Conservation (phyloP, 2,797 vertebrate genomes). For the Hippopotamyrus pictus region DNA sequence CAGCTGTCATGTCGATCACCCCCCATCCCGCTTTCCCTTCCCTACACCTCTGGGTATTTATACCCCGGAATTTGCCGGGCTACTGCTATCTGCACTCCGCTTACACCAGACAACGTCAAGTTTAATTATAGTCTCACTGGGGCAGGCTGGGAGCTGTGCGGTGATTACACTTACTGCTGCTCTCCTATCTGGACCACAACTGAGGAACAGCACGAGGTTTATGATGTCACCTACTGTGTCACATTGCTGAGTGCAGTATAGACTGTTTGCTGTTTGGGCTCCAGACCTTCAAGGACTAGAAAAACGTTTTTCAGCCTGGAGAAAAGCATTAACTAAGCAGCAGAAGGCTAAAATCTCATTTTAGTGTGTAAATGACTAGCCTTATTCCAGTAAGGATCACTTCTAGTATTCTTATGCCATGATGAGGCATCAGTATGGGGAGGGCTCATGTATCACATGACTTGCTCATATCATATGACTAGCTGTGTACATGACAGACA, state of each 20-base stretch:
- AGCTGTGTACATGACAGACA: neutral
- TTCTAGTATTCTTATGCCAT: neutral
- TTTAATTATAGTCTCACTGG: constrained; percentile 62
- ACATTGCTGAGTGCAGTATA: neutral
- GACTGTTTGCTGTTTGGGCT: neutral
- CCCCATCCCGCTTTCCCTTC: constrained; percentile 11
- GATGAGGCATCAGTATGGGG: neutral
- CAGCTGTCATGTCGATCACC: constrained; percentile 30
- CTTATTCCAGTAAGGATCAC: neutral
- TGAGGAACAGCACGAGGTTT: neutral
- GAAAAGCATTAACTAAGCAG: neutral
- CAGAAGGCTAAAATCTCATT: neutral
- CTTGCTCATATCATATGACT: neutral
- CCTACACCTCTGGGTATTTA: constrained; percentile 50
- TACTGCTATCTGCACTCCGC: constrained; percentile 48
- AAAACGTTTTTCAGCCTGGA: neutral
- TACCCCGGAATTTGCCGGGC: constrained; percentile 53
- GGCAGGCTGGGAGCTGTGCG: constrained; percentile 30
- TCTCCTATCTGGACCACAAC: neutral
- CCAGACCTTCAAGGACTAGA: neutral
- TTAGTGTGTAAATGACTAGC: neutral
- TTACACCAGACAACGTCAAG: constrained; percentile 59
- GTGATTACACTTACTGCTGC: constrained; percentile 26
- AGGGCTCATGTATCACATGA: neutral
- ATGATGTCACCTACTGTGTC: neutral